Evolutionary conservation across 2,888 invertebrate genomes (phyloP).

Genomic region (Cantharis lateralis): DNA sequence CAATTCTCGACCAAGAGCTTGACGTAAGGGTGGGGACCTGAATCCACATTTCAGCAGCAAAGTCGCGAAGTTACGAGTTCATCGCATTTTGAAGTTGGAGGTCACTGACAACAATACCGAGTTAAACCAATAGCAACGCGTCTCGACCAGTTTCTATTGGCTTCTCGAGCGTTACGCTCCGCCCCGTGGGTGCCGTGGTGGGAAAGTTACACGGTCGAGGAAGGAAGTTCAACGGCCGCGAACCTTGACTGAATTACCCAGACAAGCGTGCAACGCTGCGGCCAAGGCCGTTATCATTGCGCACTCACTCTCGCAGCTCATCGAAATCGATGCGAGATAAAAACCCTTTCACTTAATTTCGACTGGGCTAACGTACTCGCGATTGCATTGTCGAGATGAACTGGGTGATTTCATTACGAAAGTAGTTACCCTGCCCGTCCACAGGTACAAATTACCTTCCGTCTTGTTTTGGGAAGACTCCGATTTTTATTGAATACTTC

Average conservation of each 20-base stretch:
- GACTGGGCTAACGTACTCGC: slow-evolving; percentile 7
- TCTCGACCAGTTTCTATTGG: slow-evolving; percentile 53
- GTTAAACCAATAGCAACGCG: slow-evolving; percentile 58
- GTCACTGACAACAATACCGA: slow-evolving; percentile 77
- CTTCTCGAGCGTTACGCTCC: slow-evolving; percentile 53
- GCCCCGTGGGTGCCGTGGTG: slow-evolving; percentile 32
- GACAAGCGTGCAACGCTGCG: slow-evolving; percentile 60
- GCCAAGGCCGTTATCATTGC: slow-evolving; percentile 45
- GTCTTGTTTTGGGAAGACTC: neutral
- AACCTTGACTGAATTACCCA: slow-evolving; percentile 86
- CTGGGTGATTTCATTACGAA: neutral
- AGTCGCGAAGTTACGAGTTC: slow-evolving; percentile 68
- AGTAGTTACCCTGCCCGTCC: neutral
- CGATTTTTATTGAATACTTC: neutral
- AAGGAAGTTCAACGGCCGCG: slow-evolving; percentile 77
- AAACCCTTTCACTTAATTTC: slow-evolving; percentile 49
- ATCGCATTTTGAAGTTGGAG: slow-evolving; percentile 81
- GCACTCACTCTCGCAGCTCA: slow-evolving; percentile 44
- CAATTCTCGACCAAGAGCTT: slow-evolving; percentile 49
- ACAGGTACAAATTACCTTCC: neutral
- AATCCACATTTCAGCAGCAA: slow-evolving; percentile 59
- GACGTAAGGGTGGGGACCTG: slow-evolving; percentile 56
- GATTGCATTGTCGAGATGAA: neutral
- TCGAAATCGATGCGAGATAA: slow-evolving; percentile 45
- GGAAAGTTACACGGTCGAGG: slow-evolving; percentile 39